Base-by-base conservation (phyloP, 2,113 vertebrate genomes). In the Ondatra zibethicus region DNA sequence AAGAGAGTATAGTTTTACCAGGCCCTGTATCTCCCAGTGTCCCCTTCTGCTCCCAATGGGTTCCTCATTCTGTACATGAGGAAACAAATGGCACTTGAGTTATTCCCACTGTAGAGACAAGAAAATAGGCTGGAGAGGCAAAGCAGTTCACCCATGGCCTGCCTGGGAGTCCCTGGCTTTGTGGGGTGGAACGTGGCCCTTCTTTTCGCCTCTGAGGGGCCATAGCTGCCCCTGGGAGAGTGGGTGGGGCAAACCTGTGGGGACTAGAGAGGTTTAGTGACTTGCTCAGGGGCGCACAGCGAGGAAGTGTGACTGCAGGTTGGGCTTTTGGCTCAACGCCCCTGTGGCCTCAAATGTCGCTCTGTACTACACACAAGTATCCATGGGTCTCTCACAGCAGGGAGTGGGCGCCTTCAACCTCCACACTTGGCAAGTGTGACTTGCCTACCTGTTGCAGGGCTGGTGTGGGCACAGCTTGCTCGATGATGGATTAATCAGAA, bases 61-160 rank as follows among this genome's bases (percentile, higher is more conserved):
- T 3, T 21, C 61, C 23, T 23, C 80, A 61, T 27, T 19, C 33
- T 84, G n/a, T 14, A 7, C 5, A 29, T 2, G 1, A 65, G 33
- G 50, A 61, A 31, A 61, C 42, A 63, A n/a, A 36, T 17, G 45
- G 3, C 2, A 0, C 19, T 14, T 21, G 31, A 14, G 25, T 42
- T 23, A 2, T 36, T 27, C 45, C 45, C 65, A 9, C 19, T 11
- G 23, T 31, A 21, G 70, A 58, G 39, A 25, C 6, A 3, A 11
- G 21, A 27, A 80, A 50, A 31, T 0, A 2, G 61, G 21, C 1
- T 10, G 16, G 65, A 61, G 72, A 58, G 78, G 21, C 0, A 14
- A 27, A 25, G n/a, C 23, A 29, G 3, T 25, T 4, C 7, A 77
- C 21, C 50, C 5, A 0, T 10, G 0, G 21, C 9, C 25, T 8